A percentile compares a stretch with the other conserved stretches of the same genome.
These are phyloP conservation scores for Byasa hedistus DNA, from an alignment of 2,888 invertebrate genomes.

Conservation along the genomic window DNA sequence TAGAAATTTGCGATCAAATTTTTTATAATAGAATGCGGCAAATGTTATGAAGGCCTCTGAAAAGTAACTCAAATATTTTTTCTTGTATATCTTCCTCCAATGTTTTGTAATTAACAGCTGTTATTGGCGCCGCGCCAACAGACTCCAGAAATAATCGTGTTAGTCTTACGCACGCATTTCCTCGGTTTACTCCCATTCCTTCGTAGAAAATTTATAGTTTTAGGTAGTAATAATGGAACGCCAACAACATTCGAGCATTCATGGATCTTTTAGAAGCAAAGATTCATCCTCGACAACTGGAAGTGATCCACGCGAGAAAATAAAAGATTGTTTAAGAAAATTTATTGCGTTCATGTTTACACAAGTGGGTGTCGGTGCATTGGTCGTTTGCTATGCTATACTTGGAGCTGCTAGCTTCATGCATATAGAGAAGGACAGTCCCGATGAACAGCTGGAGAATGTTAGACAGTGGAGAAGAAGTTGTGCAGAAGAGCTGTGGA, in stretches of 20 bases:
- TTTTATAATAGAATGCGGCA: neutral
- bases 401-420: slow-evolving; percentile 91
- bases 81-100: slow-evolving; percentile 1
- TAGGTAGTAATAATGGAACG: slow-evolving; percentile 56
- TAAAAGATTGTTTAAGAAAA: slow-evolving; percentile 92
- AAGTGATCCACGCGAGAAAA: slow-evolving; percentile 85
- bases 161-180: slow-evolving; percentile 17
- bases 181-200: slow-evolving; percentile 14
- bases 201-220: slow-evolving; percentile 25
- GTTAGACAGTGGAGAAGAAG: slow-evolving; percentile 74
- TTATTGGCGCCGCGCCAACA: slow-evolving; percentile 25
- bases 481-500: slow-evolving; percentile 84
- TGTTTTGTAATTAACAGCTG: slow-evolving; percentile 29
- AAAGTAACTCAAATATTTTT: neutral
- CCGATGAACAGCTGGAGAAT: slow-evolving; percentile 72
- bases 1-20: neutral
- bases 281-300: slow-evolving; percentile 84
- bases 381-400: slow-evolving; percentile 92
- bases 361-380: slow-evolving; percentile 92
- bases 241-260: slow-evolving; percentile 63
- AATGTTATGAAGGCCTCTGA: neutral
- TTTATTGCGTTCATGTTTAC: slow-evolving; percentile 95
- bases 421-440: slow-evolving; percentile 85
- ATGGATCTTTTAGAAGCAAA: slow-evolving; percentile 82
- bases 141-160: slow-evolving; percentile 23